phyloP scores from a whole-genome alignment of 2,797 vertebrate species.

The Alfaro cultratus region DNA sequence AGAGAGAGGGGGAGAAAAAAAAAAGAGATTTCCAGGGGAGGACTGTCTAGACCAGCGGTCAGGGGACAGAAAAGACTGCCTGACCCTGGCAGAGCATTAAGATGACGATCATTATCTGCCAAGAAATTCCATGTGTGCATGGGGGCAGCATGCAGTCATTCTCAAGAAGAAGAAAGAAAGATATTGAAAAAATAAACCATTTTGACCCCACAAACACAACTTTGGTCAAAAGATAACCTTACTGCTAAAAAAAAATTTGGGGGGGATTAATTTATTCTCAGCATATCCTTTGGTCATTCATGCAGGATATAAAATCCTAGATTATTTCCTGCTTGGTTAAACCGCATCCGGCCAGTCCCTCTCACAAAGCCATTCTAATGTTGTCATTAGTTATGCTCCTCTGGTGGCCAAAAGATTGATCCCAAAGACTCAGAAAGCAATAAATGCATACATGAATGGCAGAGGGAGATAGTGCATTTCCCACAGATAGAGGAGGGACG shows the following conservation, averaged over 20 bases:
- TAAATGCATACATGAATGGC: constrained; percentile 84
- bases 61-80: constrained; percentile 74
- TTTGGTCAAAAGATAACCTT: constrained; percentile 75
- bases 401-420: constrained; percentile 87
- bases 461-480: constrained; percentile 79
- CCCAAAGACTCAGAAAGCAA: constrained; percentile 80
- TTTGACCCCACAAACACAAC: constrained; percentile 47
- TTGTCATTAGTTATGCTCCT: constrained; percentile 87
- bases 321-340: constrained; percentile 89
- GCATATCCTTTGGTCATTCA: constrained; percentile 83
- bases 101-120: constrained; percentile 79
- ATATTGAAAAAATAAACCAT: constrained; percentile 51
- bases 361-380: constrained; percentile 86
- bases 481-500: constrained; percentile 63
- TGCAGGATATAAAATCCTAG: constrained; percentile 86
- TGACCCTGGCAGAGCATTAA: constrained; percentile 78
- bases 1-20: constrained; percentile 24
- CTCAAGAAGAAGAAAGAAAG: constrained; percentile 29
- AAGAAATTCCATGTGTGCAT: constrained; percentile 71
- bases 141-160: constrained; percentile 31
- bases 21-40: constrained; percentile 62
- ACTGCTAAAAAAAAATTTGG: constrained; percentile 71
- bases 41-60: constrained; percentile 77
- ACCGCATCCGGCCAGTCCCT: constrained; percentile 81
- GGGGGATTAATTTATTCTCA: constrained; percentile 83